A percentile compares a stretch with the other conserved stretches of the same genome.
phyloP scores from a whole-genome alignment of 2,797 vertebrate genomes.

The Rhinella marina region DNA sequence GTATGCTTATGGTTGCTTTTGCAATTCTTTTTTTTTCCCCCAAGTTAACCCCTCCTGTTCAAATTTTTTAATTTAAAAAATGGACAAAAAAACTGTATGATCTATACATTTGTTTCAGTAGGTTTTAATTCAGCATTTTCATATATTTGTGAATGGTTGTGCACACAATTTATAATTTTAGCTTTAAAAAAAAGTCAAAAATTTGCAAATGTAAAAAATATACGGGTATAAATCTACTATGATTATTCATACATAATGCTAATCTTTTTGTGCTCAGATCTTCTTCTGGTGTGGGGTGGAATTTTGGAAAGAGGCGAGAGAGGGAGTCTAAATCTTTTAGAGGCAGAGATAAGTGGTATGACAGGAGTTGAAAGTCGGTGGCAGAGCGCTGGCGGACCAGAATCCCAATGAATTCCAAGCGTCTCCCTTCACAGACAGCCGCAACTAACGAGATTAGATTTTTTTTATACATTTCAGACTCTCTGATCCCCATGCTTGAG shows the following conservation, averaged over 20 bases:
- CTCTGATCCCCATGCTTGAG: constrained; percentile 60
- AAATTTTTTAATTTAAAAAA: too few species aligned
- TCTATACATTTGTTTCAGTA: too few species aligned
- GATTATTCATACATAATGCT: background rate
- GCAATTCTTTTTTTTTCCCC: background rate
- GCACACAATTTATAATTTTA: too few species aligned
- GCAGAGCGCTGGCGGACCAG: constrained; percentile 67
- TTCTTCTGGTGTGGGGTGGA: constrained; percentile 4
- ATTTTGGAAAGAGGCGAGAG: background rate
- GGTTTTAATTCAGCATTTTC: too few species aligned
- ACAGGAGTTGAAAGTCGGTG: constrained; percentile 65
- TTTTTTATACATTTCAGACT: constrained; percentile 72
- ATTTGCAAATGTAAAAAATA: too few species aligned
- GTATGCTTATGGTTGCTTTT: background rate
- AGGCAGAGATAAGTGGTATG: constrained; percentile 63
- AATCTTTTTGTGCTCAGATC: background rate
- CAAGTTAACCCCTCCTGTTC: background rate
- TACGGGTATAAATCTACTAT: background rate
- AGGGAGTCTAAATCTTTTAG: constrained; percentile 57
- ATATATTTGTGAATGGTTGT: too few species aligned
- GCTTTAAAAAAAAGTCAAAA: too few species aligned
- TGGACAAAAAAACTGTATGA: too few species aligned
- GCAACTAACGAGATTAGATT: constrained; percentile 79
- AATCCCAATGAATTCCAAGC: constrained; percentile 68
- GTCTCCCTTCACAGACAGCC: constrained; percentile 45